Percentiles rank a stretch among this genome's conserved stretches.
Conservation (phyloP, 2,888 invertebrate species). For the Mesorhabditis spiculigera region DNA sequence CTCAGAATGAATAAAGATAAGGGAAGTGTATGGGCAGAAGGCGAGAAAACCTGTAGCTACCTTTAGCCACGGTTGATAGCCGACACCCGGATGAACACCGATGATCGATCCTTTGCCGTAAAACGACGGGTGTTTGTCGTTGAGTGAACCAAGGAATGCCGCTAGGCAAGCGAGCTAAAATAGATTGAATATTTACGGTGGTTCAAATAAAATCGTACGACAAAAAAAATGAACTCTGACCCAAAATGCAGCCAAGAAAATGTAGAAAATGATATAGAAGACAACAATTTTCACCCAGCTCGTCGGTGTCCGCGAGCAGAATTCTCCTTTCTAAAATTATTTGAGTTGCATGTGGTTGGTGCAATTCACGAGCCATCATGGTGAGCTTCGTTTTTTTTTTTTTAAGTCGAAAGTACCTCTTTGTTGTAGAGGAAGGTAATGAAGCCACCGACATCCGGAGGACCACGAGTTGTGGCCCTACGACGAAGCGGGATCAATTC, state of each 20-base stretch:
- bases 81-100: constrained; percentile 90
- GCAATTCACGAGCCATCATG: not conserved
- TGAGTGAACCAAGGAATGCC: constrained; percentile 88
- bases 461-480: too few relatives aligned
- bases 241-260: constrained; percentile 86
- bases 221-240: not conserved
- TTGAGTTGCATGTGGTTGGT: not conserved
- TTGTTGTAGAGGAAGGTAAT: constrained; percentile 1
- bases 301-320: not conserved
- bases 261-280: constrained; percentile 94
- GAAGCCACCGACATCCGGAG: not conserved
- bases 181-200: not conserved
- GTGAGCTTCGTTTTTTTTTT: not conserved
- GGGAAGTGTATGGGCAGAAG: not conserved
- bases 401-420: not conserved
- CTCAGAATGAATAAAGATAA: not conserved
- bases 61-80: constrained; percentile 92
- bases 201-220: too few relatives aligned
- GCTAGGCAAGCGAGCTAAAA: constrained; percentile 76
- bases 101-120: constrained; percentile 80
- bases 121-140: constrained; percentile 82
- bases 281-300: constrained; percentile 73
- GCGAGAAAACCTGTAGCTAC: not conserved
- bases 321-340: not conserved
- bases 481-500: too few relatives aligned